Evolutionary conservation across 2,113 vertebrate genomes (phyloP).

Genomic region (Pelusios castaneus): DNA sequence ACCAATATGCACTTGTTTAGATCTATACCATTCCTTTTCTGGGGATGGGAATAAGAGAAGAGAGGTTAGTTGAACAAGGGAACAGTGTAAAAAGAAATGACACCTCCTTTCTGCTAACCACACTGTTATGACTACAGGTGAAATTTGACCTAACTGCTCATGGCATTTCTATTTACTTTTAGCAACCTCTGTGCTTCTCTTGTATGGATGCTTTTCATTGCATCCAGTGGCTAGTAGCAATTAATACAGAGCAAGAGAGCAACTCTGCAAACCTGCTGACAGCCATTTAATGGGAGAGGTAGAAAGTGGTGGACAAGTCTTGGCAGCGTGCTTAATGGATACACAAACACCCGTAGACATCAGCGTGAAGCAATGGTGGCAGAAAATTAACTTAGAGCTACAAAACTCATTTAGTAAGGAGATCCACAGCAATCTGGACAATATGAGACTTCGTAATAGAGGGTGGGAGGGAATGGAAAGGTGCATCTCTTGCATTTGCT

Average conservation of each 20-base stretch:
- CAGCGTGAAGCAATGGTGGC: conserved; percentile 76
- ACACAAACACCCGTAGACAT: conserved; percentile 70
- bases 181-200: background rate
- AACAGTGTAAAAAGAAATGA: conserved; percentile 53
- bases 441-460: conserved; percentile 30
- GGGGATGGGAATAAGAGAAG: conserved; percentile 14
- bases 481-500: conserved; percentile 39
- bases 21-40: conserved; percentile 46
- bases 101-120: conserved; percentile 41
- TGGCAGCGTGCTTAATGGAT: conserved; percentile 77
- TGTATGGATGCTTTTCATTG: conserved; percentile 36
- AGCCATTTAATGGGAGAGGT: conserved; percentile 72
- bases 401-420: conserved; percentile 74
- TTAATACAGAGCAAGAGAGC: conserved; percentile 69
- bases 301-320: conserved; percentile 70
- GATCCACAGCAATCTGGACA: conserved; percentile 64
- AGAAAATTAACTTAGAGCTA: conserved; percentile 79
- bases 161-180: conserved; percentile 60
- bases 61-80: conserved; percentile 50
- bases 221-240: conserved; percentile 51
- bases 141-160: conserved; percentile 51
- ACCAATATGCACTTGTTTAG: conserved; percentile 38
- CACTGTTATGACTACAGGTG: conserved; percentile 21
- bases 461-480: conserved; percentile 31
- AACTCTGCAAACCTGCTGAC: conserved; percentile 70